Conservation (phyloP, 1,140 invertebrate genomes). For the Drosophila rhopaloa region DNA sequence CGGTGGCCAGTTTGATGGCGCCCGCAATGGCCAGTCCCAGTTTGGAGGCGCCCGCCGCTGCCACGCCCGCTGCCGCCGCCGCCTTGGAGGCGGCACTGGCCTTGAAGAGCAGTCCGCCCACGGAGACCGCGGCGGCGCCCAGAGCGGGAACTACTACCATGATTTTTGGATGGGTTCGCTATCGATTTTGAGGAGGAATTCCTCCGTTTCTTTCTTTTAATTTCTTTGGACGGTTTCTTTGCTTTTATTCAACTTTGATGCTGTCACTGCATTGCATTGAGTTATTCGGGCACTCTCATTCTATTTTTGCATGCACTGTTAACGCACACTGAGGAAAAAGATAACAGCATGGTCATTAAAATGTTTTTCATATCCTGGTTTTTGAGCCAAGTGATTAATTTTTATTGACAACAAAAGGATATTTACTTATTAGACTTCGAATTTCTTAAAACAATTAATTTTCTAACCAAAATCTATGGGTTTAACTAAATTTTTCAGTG, state of each 20-base stretch:
- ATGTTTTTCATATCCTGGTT: too few species aligned
- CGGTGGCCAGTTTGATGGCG: conserved; percentile 89
- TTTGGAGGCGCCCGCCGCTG: conserved; percentile 73
- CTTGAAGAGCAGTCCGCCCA: conserved; percentile 78
- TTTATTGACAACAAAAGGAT: too few species aligned
- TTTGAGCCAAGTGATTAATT: too few species aligned
- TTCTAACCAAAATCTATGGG: too few species aligned
- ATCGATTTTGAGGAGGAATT: background rate
- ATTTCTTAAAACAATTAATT: too few species aligned
- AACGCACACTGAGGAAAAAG: conserved; percentile 22
- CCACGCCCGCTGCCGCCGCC: conserved; percentile 71
- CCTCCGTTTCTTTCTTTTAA: background rate
- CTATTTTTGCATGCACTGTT: conserved; percentile 6
- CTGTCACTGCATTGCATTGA: conserved; percentile 16
- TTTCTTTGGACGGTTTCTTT: background rate
- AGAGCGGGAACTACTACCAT: conserved; percentile 78
- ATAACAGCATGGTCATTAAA: background rate
- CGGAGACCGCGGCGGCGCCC: conserved; percentile 73
- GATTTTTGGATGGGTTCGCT: background rate
- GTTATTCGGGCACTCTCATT: conserved; percentile 24
- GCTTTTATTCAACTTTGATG: background rate
- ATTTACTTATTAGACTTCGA: too few species aligned
- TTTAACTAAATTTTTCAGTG: too few species aligned
- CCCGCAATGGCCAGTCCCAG: conserved; percentile 85
- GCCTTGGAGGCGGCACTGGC: conserved; percentile 76